These are phyloP conservation scores for Coranthus polyacanthus DNA, from an alignment of 2,797 vertebrate species.

Conservation along the genomic window DNA sequence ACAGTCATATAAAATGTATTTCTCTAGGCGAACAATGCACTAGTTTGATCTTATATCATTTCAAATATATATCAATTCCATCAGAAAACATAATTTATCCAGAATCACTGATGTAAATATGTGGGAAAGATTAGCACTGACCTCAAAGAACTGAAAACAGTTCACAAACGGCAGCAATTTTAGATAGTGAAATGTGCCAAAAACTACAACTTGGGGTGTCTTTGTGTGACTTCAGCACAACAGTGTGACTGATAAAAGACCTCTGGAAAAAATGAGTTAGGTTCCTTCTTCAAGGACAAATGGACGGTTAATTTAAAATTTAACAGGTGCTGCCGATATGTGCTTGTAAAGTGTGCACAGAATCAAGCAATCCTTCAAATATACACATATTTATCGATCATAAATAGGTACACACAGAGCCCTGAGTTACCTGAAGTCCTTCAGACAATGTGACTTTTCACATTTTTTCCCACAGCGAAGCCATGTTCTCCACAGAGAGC, in stretches of 20 bases:
- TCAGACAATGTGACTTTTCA: slow-evolving; percentile 53
- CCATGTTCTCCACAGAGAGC: slow-evolving; percentile 20
- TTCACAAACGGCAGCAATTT: neutral
- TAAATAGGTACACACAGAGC: slow-evolving; percentile 59
- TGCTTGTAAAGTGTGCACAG: slow-evolving; percentile 28
- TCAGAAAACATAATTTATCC: too few relatives aligned
- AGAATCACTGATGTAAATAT: too few relatives aligned
- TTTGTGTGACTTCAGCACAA: slow-evolving; percentile 12
- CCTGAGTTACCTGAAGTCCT: slow-evolving; percentile 71
- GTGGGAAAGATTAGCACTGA: too few relatives aligned
- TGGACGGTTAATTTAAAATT: slow-evolving; percentile 29
- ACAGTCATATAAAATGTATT: too few relatives aligned
- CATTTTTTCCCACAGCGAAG: slow-evolving; percentile 34
- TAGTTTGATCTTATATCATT: too few relatives aligned
- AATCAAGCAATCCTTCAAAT: slow-evolving; percentile 57
- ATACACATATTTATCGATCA: slow-evolving; percentile 39
- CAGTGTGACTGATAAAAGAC: neutral
- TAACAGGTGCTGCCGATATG: slow-evolving; percentile 20
- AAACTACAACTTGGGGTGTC: neutral
- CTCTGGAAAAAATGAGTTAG: slow-evolving; percentile 10
- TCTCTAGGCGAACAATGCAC: too few relatives aligned
- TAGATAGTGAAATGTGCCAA: neutral
- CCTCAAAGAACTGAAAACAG: too few relatives aligned
- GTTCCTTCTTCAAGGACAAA: slow-evolving; percentile 57
- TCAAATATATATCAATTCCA: too few relatives aligned